phyloP scores from a whole-genome alignment of 2,113 vertebrate genomes.

The Carollia perspicillata region DNA sequence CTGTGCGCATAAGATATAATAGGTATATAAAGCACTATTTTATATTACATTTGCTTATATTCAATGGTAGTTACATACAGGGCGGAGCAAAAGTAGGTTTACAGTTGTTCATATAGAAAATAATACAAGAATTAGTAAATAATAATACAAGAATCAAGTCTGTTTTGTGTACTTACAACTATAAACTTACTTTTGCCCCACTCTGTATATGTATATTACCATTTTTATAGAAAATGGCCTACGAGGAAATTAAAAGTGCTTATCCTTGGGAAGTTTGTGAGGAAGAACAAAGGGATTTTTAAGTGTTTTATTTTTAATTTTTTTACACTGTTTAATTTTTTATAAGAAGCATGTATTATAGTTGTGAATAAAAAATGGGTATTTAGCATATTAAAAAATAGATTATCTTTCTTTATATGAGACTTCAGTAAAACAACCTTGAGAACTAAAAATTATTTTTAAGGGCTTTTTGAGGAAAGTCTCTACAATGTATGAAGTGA shows the following conservation, averaged over 20 bases:
- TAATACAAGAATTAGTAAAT: too few species aligned
- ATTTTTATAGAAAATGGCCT: conserved; percentile 5
- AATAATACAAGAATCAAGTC: too few species aligned
- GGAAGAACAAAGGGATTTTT: not conserved
- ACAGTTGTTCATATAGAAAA: not conserved
- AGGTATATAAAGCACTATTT: not conserved
- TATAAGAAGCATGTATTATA: not conserved
- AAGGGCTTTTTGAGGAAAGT: not conserved
- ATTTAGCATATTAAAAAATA: not conserved
- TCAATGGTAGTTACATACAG: not conserved
- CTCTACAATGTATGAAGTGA: not conserved
- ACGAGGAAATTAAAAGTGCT: not conserved
- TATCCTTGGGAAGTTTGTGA: not conserved
- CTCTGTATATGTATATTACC: not conserved
- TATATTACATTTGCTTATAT: not conserved
- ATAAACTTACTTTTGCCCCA: not conserved
- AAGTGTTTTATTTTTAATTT: not conserved
- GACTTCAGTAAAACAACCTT: not conserved
- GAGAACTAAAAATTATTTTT: not conserved
- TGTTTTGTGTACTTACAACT: not conserved
- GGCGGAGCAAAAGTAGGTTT: not conserved
- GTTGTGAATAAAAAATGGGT: not conserved
- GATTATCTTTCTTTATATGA: not conserved
- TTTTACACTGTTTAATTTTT: not conserved
- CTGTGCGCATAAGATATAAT: not conserved